phyloP scores from a whole-genome alignment of 2,888 invertebrate species.

The Drosophila lutescens region DNA sequence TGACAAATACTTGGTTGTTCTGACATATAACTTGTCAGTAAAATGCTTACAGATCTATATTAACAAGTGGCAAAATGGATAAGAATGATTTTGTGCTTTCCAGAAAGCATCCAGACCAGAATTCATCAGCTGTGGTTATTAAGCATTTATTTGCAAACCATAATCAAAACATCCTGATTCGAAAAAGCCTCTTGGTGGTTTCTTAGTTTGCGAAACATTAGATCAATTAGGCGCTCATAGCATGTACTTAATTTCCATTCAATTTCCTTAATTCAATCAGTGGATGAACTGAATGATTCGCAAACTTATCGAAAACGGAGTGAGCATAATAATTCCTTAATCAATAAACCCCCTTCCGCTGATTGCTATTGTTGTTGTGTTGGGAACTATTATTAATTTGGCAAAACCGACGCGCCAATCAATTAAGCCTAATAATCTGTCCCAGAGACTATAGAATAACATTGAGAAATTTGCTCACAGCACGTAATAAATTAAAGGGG shows the following conservation, averaged over 20 bases:
- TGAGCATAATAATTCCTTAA: conserved; percentile 23
- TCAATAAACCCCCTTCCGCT: conserved; percentile 9
- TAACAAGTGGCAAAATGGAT: no score
- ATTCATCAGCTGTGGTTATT: no score
- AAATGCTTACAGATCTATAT: no score
- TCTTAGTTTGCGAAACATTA: not conserved
- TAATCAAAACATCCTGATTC: no score
- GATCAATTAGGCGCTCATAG: not conserved
- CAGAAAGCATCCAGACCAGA: no score
- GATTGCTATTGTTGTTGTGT: conserved; percentile 25
- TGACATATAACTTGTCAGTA: no score
- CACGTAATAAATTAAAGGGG: conserved; percentile 19
- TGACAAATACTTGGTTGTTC: no score
- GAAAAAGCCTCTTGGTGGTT: not conserved
- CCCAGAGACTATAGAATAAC: conserved; percentile 9
- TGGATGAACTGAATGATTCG: not conserved
- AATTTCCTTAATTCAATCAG: conserved; percentile 23
- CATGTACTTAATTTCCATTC: conserved; percentile 9
- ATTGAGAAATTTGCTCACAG: conserved; percentile 21
- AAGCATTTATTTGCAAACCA: no score
- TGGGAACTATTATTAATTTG: conserved; percentile 35
- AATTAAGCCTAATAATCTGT: conserved; percentile 56
- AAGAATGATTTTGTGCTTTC: no score
- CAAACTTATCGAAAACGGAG: conserved; percentile 6
- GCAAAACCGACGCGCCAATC: conserved; percentile 39